Base-by-base conservation (phyloP, 1,140 invertebrate genomes). In the Gerris buenoi region DNA sequence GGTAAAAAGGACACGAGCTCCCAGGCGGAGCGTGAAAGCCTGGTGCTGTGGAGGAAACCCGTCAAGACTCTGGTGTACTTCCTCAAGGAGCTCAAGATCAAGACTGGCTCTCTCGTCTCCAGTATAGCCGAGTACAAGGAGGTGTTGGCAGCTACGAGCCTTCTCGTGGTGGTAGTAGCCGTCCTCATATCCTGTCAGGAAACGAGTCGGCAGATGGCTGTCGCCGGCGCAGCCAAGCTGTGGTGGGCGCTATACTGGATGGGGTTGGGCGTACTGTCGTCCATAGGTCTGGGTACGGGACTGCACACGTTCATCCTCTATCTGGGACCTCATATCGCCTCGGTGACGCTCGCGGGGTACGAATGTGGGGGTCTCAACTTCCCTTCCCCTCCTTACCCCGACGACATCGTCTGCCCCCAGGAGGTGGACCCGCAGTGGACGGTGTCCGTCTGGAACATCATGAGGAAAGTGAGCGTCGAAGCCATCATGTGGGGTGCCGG, bases 271-370 rank as follows among this genome's bases (percentile, higher is more conserved):
- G 88, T 99, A 23, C 83, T 98, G 64, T 98, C 95, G 25, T 98
- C 95, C 13, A 93, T 99, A 61, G 97, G 97, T 1, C 81, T 99
- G 28, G 97, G 97, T 15, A 98, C 95, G 0, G 97, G 97, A 3
- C 83, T 99, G 26, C 97, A 99, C 77, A 99, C 97, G 64, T 99
- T 99, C 81, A 81, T 99, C 15, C 81, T 99, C 46, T 99, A 99
- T 78, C 79, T 99, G 71, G 95, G 96, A 25, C 92, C 93, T 25
- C 88, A 91, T 72, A 92, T 94, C 78, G 90, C 90, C 29, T 83
- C 89, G 65, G 97, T 99, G n/a, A 98, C 97, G 5, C 81, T 99
- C 74, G 97, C 97, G 58, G 97, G 95, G 0, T 97, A 97, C 78
- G 95, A 98, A 79, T 99, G 97, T 79, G 89, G 91, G 23, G 86